phyloP scores from a whole-genome alignment of 2,797 vertebrate genomes.

The Hybognathus amarus region DNA sequence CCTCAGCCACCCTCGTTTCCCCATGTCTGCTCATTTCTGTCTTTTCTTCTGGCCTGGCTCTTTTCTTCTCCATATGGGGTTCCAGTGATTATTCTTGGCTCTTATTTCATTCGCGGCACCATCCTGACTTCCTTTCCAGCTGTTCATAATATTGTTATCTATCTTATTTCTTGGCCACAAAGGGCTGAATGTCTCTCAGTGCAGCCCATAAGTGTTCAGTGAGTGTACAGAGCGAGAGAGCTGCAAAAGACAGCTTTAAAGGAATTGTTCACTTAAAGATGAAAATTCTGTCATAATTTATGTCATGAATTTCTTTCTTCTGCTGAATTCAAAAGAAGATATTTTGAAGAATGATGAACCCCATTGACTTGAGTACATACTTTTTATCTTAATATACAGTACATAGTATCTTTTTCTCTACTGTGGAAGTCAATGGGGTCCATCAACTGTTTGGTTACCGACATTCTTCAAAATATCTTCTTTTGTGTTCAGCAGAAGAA shows the following conservation, averaged over 20 bases:
- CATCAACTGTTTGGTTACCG: too few relatives aligned
- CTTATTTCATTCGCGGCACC: conserved; percentile 1
- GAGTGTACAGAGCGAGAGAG: neutral
- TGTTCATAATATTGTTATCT: neutral
- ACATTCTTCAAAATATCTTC: too few relatives aligned
- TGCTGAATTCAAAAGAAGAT: too few relatives aligned
- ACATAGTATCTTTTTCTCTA: too few relatives aligned
- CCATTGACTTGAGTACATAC: too few relatives aligned
- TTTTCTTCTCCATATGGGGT: conserved; percentile 25
- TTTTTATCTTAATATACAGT: too few relatives aligned
- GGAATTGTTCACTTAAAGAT: too few relatives aligned
- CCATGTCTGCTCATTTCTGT: conserved; percentile 55
- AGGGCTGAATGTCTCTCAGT: neutral
- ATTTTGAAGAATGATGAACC: too few relatives aligned
- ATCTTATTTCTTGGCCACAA: neutral
- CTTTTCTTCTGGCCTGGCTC: conserved; percentile 47
- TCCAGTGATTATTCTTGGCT: conserved; percentile 16
- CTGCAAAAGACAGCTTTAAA: neutral
- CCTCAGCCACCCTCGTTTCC: conserved; percentile 18
- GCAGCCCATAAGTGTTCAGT: neutral
- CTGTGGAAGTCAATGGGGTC: too few relatives aligned
- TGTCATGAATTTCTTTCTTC: too few relatives aligned
- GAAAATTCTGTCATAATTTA: too few relatives aligned
- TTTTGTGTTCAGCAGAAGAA: too few relatives aligned
- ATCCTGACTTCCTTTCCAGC: neutral